These are phyloP conservation scores for Musca vetustissima DNA, from an alignment of 1,140 invertebrate species.

Conservation along the genomic window DNA sequence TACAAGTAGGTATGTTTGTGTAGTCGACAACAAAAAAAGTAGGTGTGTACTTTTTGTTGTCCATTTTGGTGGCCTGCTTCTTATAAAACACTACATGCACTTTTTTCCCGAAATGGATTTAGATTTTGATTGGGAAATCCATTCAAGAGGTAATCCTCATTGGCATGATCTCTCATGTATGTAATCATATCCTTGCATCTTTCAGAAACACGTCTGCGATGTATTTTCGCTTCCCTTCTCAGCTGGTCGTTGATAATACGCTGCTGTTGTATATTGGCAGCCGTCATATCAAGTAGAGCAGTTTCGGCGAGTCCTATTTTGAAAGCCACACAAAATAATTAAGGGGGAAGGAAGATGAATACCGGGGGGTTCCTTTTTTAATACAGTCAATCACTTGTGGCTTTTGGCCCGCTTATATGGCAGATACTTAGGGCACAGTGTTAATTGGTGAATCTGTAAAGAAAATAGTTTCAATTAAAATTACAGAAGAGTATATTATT, in stretches of 20 bases:
- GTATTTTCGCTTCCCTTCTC: slow-evolving; percentile 84
- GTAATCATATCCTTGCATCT: slow-evolving; percentile 91
- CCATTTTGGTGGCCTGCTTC: no score
- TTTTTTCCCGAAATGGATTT: slow-evolving; percentile 97
- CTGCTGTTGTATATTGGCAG: slow-evolving; percentile 88
- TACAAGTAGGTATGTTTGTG: no score
- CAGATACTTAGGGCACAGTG: no score
- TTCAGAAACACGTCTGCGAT: slow-evolving; percentile 82
- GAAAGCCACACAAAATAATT: not conserved
- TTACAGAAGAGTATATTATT: no score
- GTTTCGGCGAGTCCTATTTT: slow-evolving; percentile 79
- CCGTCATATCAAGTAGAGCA: slow-evolving; percentile 85
- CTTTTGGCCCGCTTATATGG: not conserved
- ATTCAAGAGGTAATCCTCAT: slow-evolving; percentile 89
- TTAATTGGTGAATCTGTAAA: no score
- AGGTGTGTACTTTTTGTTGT: no score
- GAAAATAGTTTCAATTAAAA: no score
- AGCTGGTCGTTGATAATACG: slow-evolving; percentile 90
- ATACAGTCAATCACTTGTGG: not conserved
- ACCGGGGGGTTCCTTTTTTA: not conserved
- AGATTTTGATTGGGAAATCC: slow-evolving; percentile 94
- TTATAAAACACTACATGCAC: slow-evolving; percentile 82
- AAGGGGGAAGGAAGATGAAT: not conserved
- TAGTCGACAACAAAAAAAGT: no score
- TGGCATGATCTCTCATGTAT: slow-evolving; percentile 88